A percentile compares a stretch with the other conserved stretches of the same genome.
phyloP scores from a whole-genome alignment of 2,888 invertebrate genomes.

The Perithous albicinctus region DNA sequence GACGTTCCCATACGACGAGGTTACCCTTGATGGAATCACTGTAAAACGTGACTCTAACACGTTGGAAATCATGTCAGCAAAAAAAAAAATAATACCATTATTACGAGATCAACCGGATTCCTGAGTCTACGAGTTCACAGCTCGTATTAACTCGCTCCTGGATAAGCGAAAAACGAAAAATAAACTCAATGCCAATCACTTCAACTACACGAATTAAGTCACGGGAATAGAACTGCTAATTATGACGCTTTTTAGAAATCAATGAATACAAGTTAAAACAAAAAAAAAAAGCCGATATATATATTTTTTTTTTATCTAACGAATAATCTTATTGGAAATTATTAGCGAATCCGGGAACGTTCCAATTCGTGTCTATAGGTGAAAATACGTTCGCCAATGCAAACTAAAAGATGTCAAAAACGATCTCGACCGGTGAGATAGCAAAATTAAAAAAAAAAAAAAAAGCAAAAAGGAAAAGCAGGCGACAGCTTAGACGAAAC shows the following conservation, averaged over 20 bases:
- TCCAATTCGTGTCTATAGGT: conserved; percentile 3
- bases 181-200: conserved; percentile 17
- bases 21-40: conserved; percentile 82
- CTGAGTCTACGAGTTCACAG: conserved; percentile 38
- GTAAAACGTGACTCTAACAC: conserved; percentile 79
- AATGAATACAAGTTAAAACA: conserved; percentile 37
- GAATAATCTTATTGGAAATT: conserved; percentile 37
- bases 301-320: conserved; percentile 10
- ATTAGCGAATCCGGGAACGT: conserved; percentile 17
- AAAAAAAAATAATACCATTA: conserved; percentile 78
- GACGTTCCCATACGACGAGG: conserved; percentile 83
- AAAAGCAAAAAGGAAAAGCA: conserved; percentile 52
- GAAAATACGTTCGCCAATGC: conserved; percentile 18
- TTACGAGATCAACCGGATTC: conserved; percentile 48
- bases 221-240: conserved; percentile 15
- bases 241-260: conserved; percentile 25
- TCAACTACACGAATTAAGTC: conserved; percentile 22
- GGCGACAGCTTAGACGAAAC: conserved; percentile 63
- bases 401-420: conserved; percentile 55
- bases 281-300: conserved; percentile 23
- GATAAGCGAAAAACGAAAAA: conserved; percentile 52
- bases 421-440: conserved; percentile 39
- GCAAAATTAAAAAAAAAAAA: too few relatives aligned
- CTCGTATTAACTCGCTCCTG: conserved; percentile 52
- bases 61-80: conserved; percentile 73